These are phyloP conservation scores for Euborellia annulipes DNA, from an alignment of 1,140 invertebrate genomes.

Conservation along the genomic window DNA sequence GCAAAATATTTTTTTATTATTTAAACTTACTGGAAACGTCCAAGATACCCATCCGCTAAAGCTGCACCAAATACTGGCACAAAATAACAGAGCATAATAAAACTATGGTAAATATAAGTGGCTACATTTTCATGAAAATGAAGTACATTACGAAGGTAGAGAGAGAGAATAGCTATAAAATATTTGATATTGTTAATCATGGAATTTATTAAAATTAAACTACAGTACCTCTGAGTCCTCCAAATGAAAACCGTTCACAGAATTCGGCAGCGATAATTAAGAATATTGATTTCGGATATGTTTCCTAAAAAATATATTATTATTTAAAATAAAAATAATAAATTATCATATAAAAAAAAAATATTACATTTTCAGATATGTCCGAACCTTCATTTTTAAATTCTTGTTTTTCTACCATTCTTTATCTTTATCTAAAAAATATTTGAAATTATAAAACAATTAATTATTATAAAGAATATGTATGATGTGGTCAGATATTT, in stretches of 20 bases:
- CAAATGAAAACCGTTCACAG: conserved; percentile 77
- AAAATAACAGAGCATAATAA: conserved; percentile 72
- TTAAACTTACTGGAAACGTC: conserved; percentile 55
- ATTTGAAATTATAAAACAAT: too few relatives aligned
- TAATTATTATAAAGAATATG: too few relatives aligned
- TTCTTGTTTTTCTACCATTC: too few relatives aligned
- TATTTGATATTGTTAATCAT: neutral
- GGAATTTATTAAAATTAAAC: neutral
- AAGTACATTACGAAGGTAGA: conserved; percentile 60
- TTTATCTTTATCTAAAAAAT: too few relatives aligned
- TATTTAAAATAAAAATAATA: too few relatives aligned
- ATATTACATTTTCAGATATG: too few relatives aligned
- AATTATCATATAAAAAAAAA: too few relatives aligned
- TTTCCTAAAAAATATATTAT: conserved; percentile 4
- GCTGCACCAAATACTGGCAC: conserved; percentile 76
- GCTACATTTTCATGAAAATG: conserved; percentile 43
- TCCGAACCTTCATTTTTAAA: too few relatives aligned
- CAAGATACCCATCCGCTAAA: conserved; percentile 70
- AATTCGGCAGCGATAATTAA: conserved; percentile 79
- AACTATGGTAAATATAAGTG: conserved; percentile 70
- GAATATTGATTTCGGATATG: conserved; percentile 50
- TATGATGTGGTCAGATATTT: too few relatives aligned
- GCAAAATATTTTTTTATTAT: too few relatives aligned
- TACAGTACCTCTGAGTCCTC: conserved; percentile 65
- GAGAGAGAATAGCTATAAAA: conserved; percentile 58